Conservation (phyloP, 2,888 invertebrate genomes). For the Aleiodes leptofemur region DNA sequence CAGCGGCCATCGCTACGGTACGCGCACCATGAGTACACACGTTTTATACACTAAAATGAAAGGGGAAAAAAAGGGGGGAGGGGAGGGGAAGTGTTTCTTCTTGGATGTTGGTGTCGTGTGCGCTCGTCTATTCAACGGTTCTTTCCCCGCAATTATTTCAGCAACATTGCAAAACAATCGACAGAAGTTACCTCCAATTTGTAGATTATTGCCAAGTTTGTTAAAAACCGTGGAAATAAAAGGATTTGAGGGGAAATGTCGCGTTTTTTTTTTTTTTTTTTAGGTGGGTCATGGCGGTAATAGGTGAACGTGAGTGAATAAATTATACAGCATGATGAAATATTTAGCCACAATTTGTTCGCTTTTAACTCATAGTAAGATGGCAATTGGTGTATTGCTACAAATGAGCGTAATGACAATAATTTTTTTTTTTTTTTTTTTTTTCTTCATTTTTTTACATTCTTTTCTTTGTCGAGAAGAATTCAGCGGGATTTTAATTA, state of each 20-base stretch:
- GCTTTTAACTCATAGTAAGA: constrained; percentile 7
- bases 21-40: constrained; percentile 18
- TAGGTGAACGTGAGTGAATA: constrained; percentile 52
- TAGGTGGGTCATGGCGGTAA: constrained; percentile 52
- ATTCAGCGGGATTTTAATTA: too few relatives aligned
- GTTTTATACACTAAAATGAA: constrained; percentile 29
- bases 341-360: constrained; percentile 9
- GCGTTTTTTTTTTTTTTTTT: not conserved
- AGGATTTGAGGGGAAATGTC: constrained; percentile 19
- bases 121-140: constrained; percentile 59
- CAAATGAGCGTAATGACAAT: not conserved
- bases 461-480: too few relatives aligned
- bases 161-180: constrained; percentile 73
- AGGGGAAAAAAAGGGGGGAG: too few relatives aligned
- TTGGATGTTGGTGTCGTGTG: constrained; percentile 46
- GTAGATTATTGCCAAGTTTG: constrained; percentile 24
- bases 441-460: too few relatives aligned
- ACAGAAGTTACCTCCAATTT: constrained; percentile 46
- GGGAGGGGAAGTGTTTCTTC: constrained; percentile 38
- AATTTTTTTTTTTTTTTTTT: constrained; percentile 8
- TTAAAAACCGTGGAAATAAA: constrained; percentile 29
- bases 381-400: constrained; percentile 16
- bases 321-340: constrained; percentile 14
- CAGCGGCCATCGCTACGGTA: constrained; percentile 60
- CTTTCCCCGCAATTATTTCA: constrained; percentile 70